Conservation (phyloP, 2,797 vertebrate species). For the Microhierax caerulescens region DNA sequence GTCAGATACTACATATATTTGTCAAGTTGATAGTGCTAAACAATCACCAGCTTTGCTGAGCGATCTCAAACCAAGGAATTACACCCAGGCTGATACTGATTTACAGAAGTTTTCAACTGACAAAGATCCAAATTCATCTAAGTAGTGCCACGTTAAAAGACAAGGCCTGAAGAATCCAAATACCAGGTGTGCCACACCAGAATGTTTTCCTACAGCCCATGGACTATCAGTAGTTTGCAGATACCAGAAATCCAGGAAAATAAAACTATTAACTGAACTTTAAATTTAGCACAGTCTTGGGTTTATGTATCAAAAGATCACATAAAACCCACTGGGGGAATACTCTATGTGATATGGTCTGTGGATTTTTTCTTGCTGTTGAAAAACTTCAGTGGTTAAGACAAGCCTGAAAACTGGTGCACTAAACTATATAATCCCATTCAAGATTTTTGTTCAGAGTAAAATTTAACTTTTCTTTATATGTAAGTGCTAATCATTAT, state of each 20-base stretch:
- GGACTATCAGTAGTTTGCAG: background rate
- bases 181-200: background rate
- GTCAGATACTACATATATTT: background rate
- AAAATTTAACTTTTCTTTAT: background rate
- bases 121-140: background rate
- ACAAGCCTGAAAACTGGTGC: background rate
- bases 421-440: background rate
- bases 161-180: background rate
- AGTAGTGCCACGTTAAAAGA: background rate
- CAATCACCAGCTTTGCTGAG: background rate
- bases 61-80: background rate
- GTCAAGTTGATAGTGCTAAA: background rate
- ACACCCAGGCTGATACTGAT: background rate
- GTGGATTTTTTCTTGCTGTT: background rate
- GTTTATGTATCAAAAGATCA: background rate
- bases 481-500: background rate
- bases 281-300: background rate
- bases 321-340: background rate
- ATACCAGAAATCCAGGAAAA: background rate
- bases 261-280: background rate
- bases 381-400: background rate
- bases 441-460: background rate
- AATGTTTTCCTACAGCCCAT: background rate
- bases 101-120: background rate
- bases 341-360: background rate